A percentile compares a stretch with the other conserved stretches of the same genome.
Conservation (phyloP, 2,113 vertebrate species). For the Dasypus novemcinctus region DNA sequence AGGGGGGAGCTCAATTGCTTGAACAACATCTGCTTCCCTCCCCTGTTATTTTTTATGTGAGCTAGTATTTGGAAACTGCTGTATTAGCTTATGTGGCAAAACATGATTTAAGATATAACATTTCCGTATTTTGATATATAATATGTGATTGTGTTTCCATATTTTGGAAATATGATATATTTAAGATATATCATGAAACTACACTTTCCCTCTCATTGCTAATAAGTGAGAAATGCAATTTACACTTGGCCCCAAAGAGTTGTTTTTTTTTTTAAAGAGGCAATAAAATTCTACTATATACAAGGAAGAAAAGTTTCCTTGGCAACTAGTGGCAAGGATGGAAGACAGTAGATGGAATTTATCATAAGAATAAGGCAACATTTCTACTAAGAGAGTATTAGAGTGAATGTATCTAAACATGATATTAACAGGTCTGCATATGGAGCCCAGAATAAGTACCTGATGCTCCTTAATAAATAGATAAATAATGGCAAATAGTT, state of each 20-base stretch:
- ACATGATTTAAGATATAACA: neutral
- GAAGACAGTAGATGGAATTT: constrained; percentile 37
- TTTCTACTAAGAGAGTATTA: neutral
- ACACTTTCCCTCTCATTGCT: constrained; percentile 12
- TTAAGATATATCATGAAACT: neutral
- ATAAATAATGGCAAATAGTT: neutral
- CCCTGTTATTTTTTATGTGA: neutral
- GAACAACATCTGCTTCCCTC: too few species aligned
- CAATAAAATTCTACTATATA: neutral
- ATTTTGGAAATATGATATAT: too few species aligned
- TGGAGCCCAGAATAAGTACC: neutral
- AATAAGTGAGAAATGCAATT: constrained; percentile 21
- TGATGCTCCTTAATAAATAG: neutral
- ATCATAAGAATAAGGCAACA: neutral
- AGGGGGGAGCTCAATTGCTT: too few species aligned
- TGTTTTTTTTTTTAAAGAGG: neutral
- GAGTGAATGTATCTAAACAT: neutral
- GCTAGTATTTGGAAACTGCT: neutral
- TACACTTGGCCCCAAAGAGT: neutral
- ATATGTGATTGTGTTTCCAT: too few species aligned
- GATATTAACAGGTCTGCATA: neutral
- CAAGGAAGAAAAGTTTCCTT: constrained; percentile 44
- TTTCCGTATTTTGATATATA: neutral
- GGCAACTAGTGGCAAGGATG: constrained; percentile 42
- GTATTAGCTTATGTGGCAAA: neutral